Percentiles rank a stretch among this genome's conserved stretches.
Evolutionary conservation across 2,888 invertebrate genomes (phyloP).

Genomic region (Uloborus plumipes): DNA sequence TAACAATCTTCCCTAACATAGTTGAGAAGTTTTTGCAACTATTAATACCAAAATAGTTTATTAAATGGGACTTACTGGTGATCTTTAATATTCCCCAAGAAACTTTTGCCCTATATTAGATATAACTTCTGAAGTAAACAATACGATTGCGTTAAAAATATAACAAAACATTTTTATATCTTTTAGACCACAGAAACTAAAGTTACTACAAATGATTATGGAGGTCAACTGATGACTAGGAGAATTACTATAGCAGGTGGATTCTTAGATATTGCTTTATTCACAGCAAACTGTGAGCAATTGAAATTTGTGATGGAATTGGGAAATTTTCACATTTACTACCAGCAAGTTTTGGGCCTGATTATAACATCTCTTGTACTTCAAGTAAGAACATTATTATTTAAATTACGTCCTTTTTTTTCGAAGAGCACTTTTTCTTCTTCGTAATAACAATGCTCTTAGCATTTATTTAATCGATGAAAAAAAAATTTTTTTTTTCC

Average conservation of each 20-base stretch:
- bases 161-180: no score
- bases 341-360: conserved; percentile 54
- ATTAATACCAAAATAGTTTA: no score
- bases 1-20: no score
- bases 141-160: no score
- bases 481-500: background rate
- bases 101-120: no score
- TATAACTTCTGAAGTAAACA: no score
- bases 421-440: background rate
- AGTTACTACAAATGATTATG: background rate
- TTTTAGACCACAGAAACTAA: no score
- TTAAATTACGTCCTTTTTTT: no score
- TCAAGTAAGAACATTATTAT: conserved; percentile 47
- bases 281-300: conserved; percentile 66
- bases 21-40: no score
- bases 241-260: conserved; percentile 66
- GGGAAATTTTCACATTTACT: conserved; percentile 61
- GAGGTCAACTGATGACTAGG: conserved; percentile 31
- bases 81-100: no score
- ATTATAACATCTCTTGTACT: conserved; percentile 62
- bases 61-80: no score
- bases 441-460: background rate
- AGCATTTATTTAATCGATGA: background rate
- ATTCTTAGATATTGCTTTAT: conserved; percentile 66
- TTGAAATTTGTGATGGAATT: conserved; percentile 65